Evolutionary conservation across 2,113 vertebrate species (phyloP), one percentile per base, ranked within the genome.

Genomic region (Isichthys henryi): DNA sequence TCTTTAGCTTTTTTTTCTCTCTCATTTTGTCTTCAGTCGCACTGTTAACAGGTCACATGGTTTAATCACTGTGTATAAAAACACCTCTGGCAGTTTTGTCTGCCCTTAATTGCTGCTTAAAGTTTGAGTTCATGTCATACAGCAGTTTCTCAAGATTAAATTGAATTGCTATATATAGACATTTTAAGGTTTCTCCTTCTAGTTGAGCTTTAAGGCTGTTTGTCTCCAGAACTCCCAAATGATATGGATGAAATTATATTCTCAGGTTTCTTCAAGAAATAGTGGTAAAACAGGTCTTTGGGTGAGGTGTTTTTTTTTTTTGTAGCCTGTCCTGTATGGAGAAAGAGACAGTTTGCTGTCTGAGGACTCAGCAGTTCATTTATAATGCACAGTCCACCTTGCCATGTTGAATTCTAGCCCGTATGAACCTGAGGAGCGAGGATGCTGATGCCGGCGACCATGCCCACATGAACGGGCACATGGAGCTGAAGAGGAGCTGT

Each of bases 401-500:
- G 49, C 46, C 21, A n/a, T 82, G 49, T 58, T 58, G 77, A 80
- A 15, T 90, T 92, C 23, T 93, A 99, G 98, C 97, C 91, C 97
- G 98, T 94, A 96, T 97, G 96, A 97, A 94, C 93, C 97, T 97
- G 94, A 95, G 97, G 94, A 97, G 95, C 88, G 97, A 98, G 90
- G 97, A 97, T 92, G 96, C 96, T n/a, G 96, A 94, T 94, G 97
- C 96, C 92, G 97, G 94, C 74, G 97, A 98, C 91, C 97, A 96
- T 93, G 95, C 97, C 92, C 98, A 95, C 93, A 98, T 99, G 96
- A 99, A 99, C 88, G 98, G 98, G 92, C 97, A 97, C 88, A 97
- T 98, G 94, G 97, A 98, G 95, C 96, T 98, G 93, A 97, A 98
- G 95, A 97, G 98, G 43, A 99, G 97, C 94, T 98, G 97, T 93